phyloP scores from a whole-genome alignment of 1,140 invertebrate genomes.

The Campoletis sonorensis region DNA sequence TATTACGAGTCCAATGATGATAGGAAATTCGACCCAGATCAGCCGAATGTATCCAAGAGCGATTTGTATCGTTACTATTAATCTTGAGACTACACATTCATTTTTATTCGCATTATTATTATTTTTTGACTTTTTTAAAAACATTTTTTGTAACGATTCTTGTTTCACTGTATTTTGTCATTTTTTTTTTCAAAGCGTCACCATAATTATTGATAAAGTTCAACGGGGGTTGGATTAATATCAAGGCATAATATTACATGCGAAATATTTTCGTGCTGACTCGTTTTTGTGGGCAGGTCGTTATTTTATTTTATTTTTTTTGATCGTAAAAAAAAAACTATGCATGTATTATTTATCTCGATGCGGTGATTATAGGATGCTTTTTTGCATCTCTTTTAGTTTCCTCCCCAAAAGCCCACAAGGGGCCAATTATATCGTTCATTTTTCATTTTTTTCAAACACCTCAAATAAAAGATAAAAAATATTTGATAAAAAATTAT shows the following conservation, averaged over 20 bases:
- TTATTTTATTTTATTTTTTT: too few relatives aligned
- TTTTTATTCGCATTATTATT: not conserved
- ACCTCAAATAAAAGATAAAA: not conserved
- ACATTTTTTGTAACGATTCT: not conserved
- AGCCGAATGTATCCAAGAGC: not conserved
- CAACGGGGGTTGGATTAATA: not conserved
- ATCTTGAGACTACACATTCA: not conserved
- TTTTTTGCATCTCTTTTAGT: not conserved
- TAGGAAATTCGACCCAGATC: constrained; percentile 1
- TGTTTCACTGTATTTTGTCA: not conserved
- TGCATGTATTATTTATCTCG: not conserved
- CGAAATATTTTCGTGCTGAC: not conserved
- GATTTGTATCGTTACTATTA: not conserved
- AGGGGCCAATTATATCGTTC: not conserved
- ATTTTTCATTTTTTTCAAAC: constrained; percentile 10
- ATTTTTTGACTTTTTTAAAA: not conserved
- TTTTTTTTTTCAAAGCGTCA: not conserved
- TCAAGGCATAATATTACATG: not conserved
- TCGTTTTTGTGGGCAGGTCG: not conserved
- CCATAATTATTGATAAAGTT: constrained; percentile 17
- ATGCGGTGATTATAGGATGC: not conserved
- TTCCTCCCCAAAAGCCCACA: not conserved
- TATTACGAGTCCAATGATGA: not conserved
- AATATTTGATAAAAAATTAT: constrained; percentile 1
- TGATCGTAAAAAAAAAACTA: not conserved